Conservation (phyloP, 2,888 invertebrate genomes). For the Pandemis heparana region DNA sequence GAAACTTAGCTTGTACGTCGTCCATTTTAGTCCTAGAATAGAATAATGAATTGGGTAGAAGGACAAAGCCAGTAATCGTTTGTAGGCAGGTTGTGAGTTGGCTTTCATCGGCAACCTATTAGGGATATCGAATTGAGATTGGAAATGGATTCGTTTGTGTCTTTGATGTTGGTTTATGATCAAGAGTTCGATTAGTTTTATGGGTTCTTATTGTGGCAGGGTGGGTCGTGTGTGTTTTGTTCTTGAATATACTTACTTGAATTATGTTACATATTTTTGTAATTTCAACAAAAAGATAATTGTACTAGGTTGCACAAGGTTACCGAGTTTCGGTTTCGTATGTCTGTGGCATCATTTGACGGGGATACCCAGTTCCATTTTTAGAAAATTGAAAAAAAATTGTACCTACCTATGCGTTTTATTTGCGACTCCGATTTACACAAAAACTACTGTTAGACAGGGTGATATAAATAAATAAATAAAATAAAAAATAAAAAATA, state of each 20-base stretch:
- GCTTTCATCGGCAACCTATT: conserved; percentile 26
- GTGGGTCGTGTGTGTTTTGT: not conserved
- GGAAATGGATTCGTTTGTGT: conserved; percentile 17
- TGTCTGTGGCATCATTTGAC: too few species aligned
- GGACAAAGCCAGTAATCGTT: conserved; percentile 39
- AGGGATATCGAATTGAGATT: conserved; percentile 26
- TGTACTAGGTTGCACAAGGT: not conserved
- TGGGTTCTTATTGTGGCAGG: not conserved
- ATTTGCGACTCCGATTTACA: too few species aligned
- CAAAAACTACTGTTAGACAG: too few species aligned
- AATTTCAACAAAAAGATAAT: not conserved
- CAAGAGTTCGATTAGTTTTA: conserved; percentile 12
- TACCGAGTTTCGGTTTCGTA: too few species aligned
- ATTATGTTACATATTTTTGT: not conserved
- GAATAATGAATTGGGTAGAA: conserved; percentile 36
- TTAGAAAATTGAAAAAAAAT: too few species aligned
- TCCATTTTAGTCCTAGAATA: conserved; percentile 35
- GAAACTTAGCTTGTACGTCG: conserved; percentile 34
- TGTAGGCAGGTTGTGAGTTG: conserved; percentile 13
- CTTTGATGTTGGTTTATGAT: conserved; percentile 20
- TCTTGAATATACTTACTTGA: not conserved
- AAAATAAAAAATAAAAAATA: too few species aligned
- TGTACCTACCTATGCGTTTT: too few species aligned
- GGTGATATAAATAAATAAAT: too few species aligned
- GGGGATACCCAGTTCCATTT: too few species aligned